Evolutionary conservation across 2,888 invertebrate genomes (phyloP).

Genomic region (Eupithecia subfuscata): DNA sequence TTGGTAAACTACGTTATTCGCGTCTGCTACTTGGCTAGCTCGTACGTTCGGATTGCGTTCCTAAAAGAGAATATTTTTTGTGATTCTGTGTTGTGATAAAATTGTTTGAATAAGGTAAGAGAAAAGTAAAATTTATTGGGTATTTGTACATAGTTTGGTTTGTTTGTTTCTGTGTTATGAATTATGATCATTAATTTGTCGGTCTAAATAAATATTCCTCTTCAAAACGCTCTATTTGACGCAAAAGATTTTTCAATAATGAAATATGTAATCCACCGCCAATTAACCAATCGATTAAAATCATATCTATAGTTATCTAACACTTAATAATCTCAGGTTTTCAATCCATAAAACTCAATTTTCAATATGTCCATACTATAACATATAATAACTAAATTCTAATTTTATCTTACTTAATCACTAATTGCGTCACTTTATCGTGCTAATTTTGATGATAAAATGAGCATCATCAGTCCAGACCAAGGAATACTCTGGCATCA

Average conservation of each 20-base stretch:
- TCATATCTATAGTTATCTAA: background rate
- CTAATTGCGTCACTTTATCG: slow-evolving; percentile 16
- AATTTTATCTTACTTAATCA: background rate
- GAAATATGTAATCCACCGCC: background rate
- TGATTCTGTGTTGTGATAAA: background rate
- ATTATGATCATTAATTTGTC: background rate
- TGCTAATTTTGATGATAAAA: slow-evolving; percentile 17
- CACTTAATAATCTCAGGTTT: background rate
- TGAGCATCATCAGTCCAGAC: background rate
- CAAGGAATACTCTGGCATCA: slow-evolving; percentile 20
- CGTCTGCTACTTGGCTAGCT: slow-evolving; percentile 54
- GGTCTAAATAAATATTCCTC: background rate
- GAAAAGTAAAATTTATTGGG: background rate
- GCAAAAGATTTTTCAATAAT: background rate
- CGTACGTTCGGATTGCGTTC: slow-evolving; percentile 47
- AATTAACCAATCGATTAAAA: background rate
- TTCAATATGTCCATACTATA: background rate
- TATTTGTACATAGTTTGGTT: background rate
- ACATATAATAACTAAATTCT: too few species aligned
- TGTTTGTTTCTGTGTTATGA: background rate
- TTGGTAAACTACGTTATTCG: slow-evolving; percentile 52
- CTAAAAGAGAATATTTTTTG: background rate
- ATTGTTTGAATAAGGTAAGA: slow-evolving; percentile 31
- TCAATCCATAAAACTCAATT: background rate
- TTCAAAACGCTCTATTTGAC: background rate